Base-by-base conservation (phyloP, 2,113 vertebrate species). In the Corapipo altera region DNA sequence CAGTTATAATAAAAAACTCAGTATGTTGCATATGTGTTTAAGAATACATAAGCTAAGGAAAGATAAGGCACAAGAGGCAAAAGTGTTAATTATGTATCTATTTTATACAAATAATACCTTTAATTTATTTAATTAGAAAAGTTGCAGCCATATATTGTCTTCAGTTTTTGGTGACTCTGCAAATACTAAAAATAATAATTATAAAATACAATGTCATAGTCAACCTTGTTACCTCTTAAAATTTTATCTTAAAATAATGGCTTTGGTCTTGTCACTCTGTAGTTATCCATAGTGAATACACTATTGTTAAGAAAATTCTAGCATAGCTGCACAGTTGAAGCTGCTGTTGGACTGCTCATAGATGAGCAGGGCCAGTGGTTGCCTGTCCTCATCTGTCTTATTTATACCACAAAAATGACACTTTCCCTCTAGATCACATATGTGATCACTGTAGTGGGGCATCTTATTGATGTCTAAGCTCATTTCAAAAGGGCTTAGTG, bases 221-320 rank as follows among this genome's bases (percentile, higher is more conserved):
- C 16, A 77, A 61, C 66, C n/a, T 65, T 59, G 24, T 61, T 41
- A 55, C 30, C 37, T 74, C 37, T 27, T 51, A 70, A 73, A 74
- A n/a, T 46, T 73, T 62, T 81, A 58, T 39, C 35, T 85, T 70
- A 75, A 82, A 55, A 19, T 49, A 22, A 13, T 43, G 35, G 51
- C 24, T 91, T 93, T 85, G 76, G 78, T 86, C 66, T 55, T 76
- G 72, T 59, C 67, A 57, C 28, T 87, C 82, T 57, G 72, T 41
- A 57, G 46, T 70, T 92, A 92, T 61, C 41, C 57, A 27, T 49
- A 55, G 44, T 23, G 16, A 66, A 78, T 55, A 58, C 8, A 3
- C 49, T 49, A 55, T 85, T 35, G 22, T 35, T 87, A 79, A 67
- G 73, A 52, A 67, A 94, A 84, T 92, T 75, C 67, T 17, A 72